Base-by-base conservation (phyloP, 2,888 invertebrate species). In the Agrochola macilenta region DNA sequence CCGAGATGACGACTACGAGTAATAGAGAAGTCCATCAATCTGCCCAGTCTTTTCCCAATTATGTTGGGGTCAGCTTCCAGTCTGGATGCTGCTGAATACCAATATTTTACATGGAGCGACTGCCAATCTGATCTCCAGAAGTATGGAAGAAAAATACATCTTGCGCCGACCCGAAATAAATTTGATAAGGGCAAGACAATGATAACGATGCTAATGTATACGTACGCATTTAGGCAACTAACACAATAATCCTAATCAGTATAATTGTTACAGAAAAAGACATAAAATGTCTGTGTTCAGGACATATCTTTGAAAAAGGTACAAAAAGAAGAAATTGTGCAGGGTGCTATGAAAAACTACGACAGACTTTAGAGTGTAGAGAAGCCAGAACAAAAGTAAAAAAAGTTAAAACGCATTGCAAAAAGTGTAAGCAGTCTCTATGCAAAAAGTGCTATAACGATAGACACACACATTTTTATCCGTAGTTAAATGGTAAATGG, bases 311-410 rank as follows among this genome's bases (percentile, higher is more conserved):
- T 57, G 57, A 57, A 57, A 57, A 57, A 57, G n/a, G 12, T 57
- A 5, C n/a, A 12, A 57, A n/a, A 57, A n/a, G n/a, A n/a, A 57
- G 57, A 57, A 57, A 57, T 57, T 57, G 57, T 57, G 57, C n/a
- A n/a, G 57, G 57, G n/a, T 57, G 57, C n/a, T 57, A n/a, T 57
- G n/a, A 57, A 57, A n/a, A 57, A 57, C n/a, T 57, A 57, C n/a
- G n/a, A 57, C n/a, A n/a, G 12, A 57, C n/a, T 12, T 57, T n/a
- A 12, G 12, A 57, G n/a, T n/a, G 12, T 12, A 57, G 5, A 57
- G 57, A 57, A 57, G n/a, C 57, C 1, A 57, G n/a, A 20, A 61
- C 11, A 35, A 61, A 61, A 61, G 30, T 30, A 11, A 61, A 61
- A 20, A 61, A 30, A 61, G 5, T 11, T 20, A 61, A 61, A 35